Evolutionary conservation across 1,140 invertebrate genomes (phyloP).

Genomic region (Ganaspis sp.): DNA sequence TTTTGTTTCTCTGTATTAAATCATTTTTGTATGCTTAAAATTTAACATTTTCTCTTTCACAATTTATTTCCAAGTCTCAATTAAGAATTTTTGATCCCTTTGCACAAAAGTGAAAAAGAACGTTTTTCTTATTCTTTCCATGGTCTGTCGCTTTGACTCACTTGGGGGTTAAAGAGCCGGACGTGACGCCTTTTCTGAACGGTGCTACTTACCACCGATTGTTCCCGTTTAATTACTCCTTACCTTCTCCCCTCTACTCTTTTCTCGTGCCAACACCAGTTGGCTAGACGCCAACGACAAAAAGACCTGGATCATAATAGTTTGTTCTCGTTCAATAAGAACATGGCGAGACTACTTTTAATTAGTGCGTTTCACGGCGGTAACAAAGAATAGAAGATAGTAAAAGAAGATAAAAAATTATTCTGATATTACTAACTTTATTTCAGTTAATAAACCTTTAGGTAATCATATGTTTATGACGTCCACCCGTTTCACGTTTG

Average conservation of each 20-base stretch:
- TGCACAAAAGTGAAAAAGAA: background rate
- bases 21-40: too few species aligned
- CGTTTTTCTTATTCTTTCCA: background rate
- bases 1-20: too few species aligned
- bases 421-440: background rate
- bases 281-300: slow-evolving; percentile 2
- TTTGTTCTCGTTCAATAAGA: slow-evolving; percentile 20
- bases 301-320: slow-evolving; percentile 20
- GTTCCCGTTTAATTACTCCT: slow-evolving; percentile 28
- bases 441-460: background rate
- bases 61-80: background rate
- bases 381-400: background rate
- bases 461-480: background rate
- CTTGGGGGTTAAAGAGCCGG: slow-evolving; percentile 2
- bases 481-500: background rate
- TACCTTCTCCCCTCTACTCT: background rate
- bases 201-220: slow-evolving; percentile 25
- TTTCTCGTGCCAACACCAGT: slow-evolving; percentile 12
- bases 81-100: background rate
- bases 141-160: background rate
- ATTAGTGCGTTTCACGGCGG: background rate
- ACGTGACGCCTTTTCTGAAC: slow-evolving; percentile 22
- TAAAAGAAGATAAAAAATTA: background rate
- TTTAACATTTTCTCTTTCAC: too few species aligned
- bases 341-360: background rate